Evolutionary conservation across 1,140 invertebrate genomes (phyloP).

Genomic region (Halictus rubicundus): DNA sequence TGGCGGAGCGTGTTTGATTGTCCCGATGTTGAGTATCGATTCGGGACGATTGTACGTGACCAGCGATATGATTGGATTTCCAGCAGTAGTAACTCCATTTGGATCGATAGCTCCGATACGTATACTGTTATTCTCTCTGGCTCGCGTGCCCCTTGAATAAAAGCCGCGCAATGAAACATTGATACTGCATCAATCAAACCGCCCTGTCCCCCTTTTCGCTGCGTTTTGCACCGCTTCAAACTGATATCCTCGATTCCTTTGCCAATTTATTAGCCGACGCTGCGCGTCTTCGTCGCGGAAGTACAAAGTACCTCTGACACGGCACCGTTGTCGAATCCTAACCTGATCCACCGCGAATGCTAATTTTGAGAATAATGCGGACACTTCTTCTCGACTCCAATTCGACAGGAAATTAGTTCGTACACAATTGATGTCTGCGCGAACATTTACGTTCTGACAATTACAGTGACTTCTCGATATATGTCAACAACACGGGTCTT

Average conservation of each 20-base stretch:
- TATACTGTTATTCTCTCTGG: conserved; percentile 31
- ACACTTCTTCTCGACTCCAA: too few species aligned
- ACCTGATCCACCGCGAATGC: too few species aligned
- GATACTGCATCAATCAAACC: not conserved
- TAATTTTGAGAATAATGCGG: too few species aligned
- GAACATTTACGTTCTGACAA: too few species aligned
- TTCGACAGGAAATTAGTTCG: too few species aligned
- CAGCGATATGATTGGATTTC: conserved; percentile 60
- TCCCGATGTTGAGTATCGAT: conserved; percentile 65
- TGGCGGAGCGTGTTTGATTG: conserved; percentile 59
- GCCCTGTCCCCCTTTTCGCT: not conserved
- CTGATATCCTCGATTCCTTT: not conserved
- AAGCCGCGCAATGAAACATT: conserved; percentile 19
- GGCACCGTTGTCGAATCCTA: too few species aligned
- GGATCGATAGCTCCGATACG: conserved; percentile 49
- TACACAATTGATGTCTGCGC: too few species aligned
- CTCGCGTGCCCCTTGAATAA: not conserved
- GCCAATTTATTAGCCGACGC: too few species aligned
- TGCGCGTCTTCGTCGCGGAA: too few species aligned
- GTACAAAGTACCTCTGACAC: too few species aligned
- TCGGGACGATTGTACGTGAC: conserved; percentile 56
- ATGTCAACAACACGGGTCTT: too few species aligned
- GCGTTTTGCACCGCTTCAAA: not conserved
- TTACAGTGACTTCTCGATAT: too few species aligned
- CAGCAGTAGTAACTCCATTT: conserved; percentile 54